Evolutionary conservation across 2,888 invertebrate genomes (phyloP), one percentile per base, ranked within the genome.

Genomic region (Ischnus inquisitorius): DNA sequence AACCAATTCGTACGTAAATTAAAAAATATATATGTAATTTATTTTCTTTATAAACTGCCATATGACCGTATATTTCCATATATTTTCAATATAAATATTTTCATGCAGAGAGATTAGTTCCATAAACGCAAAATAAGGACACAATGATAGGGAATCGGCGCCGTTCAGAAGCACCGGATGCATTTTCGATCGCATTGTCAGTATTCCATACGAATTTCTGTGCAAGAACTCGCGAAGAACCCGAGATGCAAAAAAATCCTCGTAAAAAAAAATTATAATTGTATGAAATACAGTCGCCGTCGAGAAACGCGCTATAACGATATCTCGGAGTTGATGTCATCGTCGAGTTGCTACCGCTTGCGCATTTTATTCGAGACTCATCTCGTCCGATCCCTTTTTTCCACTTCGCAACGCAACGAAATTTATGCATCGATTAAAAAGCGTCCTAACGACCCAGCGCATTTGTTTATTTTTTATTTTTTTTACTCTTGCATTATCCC

Each of bases 261-360:
- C 85, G 88, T 78, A 41, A 79, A 12, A 67, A 43, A 69, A n/a
- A 39, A n/a, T 2, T 8, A 8, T 34, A 34, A 34, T 2, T 8
- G 34, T 34, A 34, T 6, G 34, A 34, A 34, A 3, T 34, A 4
- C n/a, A 34, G 34, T 6, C 16, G 41, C 16, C 16, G 6, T 4
- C 16, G n/a, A 22, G 12, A n/a, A 75, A 28, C 51, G 34, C 19
- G 14, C 28, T n/a, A 65, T 57, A 25, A 39, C 16, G 43, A 19
- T 14, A 43, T 22, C 46, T 25, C 67, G 22, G 41, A 6, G 71
- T 19, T 71, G 41, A 41, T 57, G 41, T 57, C 54, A 71, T 57
- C 54, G 22, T 6, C 41, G 41, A 14, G 19, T 41, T 39, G 22
- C 54, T n/a, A 41, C 22, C 41, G 8, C 22, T 57, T 69, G 39